phyloP scores from a whole-genome alignment of 1,140 invertebrate species.

The Brachionus manjavacas region DNA sequence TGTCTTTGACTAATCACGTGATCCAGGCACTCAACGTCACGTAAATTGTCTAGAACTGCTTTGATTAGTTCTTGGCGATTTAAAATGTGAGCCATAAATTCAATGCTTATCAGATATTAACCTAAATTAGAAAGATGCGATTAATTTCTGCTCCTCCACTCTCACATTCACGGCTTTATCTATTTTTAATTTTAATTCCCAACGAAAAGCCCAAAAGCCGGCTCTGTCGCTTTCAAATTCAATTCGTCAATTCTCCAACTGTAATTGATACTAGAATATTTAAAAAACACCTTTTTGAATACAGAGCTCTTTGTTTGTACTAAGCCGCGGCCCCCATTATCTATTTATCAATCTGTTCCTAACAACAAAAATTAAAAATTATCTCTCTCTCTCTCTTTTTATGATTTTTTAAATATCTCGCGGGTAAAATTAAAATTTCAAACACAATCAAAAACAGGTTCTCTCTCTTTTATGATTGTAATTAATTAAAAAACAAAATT shows the following conservation, averaged over 20 bases:
- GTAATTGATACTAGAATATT: conserved; percentile 11
- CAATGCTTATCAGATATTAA: neutral
- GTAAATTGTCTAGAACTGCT: conserved; percentile 28
- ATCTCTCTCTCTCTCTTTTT: neutral
- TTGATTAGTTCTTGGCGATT: conserved; percentile 4
- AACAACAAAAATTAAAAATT: neutral
- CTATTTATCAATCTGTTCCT: conserved; percentile 12
- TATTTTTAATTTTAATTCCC: conserved; percentile 8
- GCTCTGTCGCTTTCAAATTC: neutral
- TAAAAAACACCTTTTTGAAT: conserved; percentile 25
- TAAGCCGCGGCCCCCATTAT: neutral
- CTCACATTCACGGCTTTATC: neutral
- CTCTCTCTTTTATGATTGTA: neutral
- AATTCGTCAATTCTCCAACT: neutral
- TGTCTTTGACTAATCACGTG: neutral
- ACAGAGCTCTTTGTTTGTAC: neutral
- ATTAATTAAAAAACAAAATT: neutral
- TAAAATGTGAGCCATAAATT: neutral
- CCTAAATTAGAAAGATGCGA: too few relatives aligned
- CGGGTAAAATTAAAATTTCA: conserved; percentile 31
- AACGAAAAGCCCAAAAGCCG: neutral
- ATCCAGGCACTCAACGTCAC: neutral
- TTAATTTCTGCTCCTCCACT: neutral
- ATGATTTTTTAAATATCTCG: conserved; percentile 18
- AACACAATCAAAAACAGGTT: neutral